These are phyloP conservation scores for Grammomys surdaster DNA, from an alignment of 2,113 vertebrate species.

Conservation along the genomic window DNA sequence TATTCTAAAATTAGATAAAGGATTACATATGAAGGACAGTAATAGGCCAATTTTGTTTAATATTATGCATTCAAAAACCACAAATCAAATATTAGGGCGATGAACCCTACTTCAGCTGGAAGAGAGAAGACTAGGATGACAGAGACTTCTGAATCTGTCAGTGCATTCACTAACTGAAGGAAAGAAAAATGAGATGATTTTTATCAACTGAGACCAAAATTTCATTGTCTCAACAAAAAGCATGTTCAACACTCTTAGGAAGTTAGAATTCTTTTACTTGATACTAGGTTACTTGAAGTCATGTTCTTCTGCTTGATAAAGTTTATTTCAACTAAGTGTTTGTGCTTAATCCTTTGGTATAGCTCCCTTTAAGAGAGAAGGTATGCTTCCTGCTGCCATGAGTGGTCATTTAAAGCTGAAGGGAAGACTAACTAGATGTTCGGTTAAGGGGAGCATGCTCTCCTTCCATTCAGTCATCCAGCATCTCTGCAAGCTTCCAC, in stretches of 20 bases:
- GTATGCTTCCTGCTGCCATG: background rate
- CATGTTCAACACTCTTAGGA: background rate
- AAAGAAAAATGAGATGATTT: background rate
- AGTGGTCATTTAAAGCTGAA: conserved; percentile 9
- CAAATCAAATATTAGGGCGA: conserved; percentile 29
- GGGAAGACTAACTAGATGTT: background rate
- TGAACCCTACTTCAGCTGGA: background rate
- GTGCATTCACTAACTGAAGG: background rate
- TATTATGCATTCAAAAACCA: background rate
- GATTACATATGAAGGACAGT: background rate
- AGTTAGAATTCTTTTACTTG: conserved; percentile 5
- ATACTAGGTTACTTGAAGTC: no score
- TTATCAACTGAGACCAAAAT: conserved; percentile 10
- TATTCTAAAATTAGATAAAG: background rate
- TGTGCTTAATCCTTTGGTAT: conserved; percentile 3
- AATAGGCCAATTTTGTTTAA: conserved; percentile 9
- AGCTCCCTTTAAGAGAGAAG: background rate
- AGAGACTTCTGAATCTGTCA: background rate
- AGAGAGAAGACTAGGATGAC: background rate
- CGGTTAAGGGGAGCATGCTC: background rate
- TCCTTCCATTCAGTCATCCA: background rate
- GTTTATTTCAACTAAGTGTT: background rate
- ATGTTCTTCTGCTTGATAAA: conserved; percentile 6
- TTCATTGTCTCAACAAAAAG: conserved; percentile 18
- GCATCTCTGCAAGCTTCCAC: background rate